phyloP scores from a whole-genome alignment of 2,113 vertebrate genomes.

The Helogale parvula region DNA sequence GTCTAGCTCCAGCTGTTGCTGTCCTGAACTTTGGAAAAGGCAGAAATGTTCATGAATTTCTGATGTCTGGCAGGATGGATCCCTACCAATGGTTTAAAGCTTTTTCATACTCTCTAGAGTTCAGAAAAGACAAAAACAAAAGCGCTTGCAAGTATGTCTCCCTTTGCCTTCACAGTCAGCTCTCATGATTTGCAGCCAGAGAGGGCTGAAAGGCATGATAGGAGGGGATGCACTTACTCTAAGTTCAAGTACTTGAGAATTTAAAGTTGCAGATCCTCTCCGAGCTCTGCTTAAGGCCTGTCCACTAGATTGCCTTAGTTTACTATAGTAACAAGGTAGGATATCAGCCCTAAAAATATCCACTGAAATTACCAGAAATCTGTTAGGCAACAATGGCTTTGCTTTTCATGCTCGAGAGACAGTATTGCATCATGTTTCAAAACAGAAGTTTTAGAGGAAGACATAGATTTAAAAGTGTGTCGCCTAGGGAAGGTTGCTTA shows the following conservation, averaged over 20 bases:
- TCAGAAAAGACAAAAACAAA: constrained; percentile 1
- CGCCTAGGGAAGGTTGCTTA: background rate
- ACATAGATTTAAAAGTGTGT: background rate
- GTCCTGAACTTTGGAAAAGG: background rate
- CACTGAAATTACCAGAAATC: background rate
- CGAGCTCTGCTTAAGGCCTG: background rate
- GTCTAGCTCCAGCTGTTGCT: background rate
- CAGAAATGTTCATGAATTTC: background rate
- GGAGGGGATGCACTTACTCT: too few species aligned
- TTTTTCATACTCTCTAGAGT: background rate
- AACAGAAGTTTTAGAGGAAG: background rate
- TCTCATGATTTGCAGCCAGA: background rate
- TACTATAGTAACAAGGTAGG: background rate
- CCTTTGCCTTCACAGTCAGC: background rate
- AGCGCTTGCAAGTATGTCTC: background rate
- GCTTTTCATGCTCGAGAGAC: too few species aligned
- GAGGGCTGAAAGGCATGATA: too few species aligned
- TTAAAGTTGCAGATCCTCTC: background rate
- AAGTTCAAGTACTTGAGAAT: background rate
- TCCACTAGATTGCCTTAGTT: background rate
- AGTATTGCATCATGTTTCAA: background rate
- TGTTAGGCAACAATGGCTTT: background rate
- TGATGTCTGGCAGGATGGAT: background rate
- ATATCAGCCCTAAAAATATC: background rate
- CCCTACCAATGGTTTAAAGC: background rate